A percentile compares a stretch with the other conserved stretches of the same genome.
These are phyloP conservation scores for Gastrophryne carolinensis DNA, from an alignment of 2,797 vertebrate genomes.

Conservation along the genomic window DNA sequence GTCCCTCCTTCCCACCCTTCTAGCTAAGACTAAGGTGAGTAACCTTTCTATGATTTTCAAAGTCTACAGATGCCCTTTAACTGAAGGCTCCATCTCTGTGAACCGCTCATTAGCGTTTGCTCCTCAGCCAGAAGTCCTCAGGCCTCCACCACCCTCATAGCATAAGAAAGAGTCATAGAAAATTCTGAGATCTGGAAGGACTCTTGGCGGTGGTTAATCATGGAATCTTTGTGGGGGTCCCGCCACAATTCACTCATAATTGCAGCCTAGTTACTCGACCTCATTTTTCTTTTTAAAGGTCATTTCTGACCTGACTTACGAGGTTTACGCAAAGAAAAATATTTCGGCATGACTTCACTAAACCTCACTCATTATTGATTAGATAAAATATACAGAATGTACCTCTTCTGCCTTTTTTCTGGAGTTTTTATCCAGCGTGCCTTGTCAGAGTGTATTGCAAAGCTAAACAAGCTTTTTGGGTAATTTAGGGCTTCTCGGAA, in stretches of 20 bases:
- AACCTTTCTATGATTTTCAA: too few species aligned
- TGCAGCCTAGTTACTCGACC: neutral
- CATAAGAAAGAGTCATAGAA: neutral
- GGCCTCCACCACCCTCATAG: too few species aligned
- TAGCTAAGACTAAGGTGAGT: too few species aligned
- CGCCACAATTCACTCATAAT: neutral
- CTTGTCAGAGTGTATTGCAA: neutral
- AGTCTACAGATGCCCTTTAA: too few species aligned
- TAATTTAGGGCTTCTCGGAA: too few species aligned
- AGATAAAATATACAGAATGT: neutral
- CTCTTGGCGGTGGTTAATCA: neutral
- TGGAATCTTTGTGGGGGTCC: neutral
- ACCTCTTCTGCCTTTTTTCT: neutral
- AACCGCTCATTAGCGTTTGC: too few species aligned
- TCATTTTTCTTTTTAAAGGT: conserved; percentile 6
- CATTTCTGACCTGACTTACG: conserved; percentile 8
- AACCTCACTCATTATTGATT: neutral
- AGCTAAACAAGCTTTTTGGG: neutral
- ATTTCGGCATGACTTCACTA: conserved; percentile 7
- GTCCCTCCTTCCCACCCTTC: too few species aligned
- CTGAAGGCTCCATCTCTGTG: too few species aligned
- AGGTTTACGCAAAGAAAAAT: conserved; percentile 24
- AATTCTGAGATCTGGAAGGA: neutral
- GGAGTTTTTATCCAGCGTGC: neutral
- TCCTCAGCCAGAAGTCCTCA: too few species aligned